Evolutionary conservation across 92 coral and sea anemone genomes (phyloP).

Genomic region (Paramuricea clavata): DNA sequence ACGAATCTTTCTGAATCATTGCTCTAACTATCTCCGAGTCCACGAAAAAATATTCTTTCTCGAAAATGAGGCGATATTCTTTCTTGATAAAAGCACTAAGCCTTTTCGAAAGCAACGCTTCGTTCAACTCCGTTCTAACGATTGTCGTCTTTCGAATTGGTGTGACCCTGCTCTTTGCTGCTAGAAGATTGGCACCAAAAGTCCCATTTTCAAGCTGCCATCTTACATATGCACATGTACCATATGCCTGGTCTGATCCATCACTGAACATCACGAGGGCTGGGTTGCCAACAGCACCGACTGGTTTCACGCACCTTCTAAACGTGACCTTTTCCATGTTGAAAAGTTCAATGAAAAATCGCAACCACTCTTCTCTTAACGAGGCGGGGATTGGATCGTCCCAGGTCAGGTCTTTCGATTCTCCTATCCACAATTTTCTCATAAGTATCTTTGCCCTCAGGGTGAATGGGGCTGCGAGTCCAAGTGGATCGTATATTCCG

Average conservation of each 20-base stretch:
- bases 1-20: constrained; percentile 69
- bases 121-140: constrained; percentile 61
- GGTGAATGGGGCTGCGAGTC: no score
- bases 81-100: constrained; percentile 45
- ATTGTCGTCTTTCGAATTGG: constrained; percentile 65
- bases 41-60: constrained; percentile 46
- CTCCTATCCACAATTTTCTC: no score
- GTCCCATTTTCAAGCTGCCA: constrained; percentile 56
- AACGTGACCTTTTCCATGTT: no score
- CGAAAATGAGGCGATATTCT: constrained; percentile 58
- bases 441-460: no score
- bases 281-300: no score
- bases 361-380: no score
- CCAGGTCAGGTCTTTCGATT: no score
- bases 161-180: constrained; percentile 65
- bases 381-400: no score
- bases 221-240: constrained; percentile 67
- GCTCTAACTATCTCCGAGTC: constrained; percentile 72
- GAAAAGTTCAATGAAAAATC: no score
- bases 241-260: constrained; percentile 68
- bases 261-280: no score
- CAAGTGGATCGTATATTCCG: no score
- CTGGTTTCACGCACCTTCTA: no score
- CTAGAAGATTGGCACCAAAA: constrained; percentile 42
- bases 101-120: constrained; percentile 56